Conservation (phyloP, 92 coral and sea anemone species). For the Virgularia gustaviana region DNA sequence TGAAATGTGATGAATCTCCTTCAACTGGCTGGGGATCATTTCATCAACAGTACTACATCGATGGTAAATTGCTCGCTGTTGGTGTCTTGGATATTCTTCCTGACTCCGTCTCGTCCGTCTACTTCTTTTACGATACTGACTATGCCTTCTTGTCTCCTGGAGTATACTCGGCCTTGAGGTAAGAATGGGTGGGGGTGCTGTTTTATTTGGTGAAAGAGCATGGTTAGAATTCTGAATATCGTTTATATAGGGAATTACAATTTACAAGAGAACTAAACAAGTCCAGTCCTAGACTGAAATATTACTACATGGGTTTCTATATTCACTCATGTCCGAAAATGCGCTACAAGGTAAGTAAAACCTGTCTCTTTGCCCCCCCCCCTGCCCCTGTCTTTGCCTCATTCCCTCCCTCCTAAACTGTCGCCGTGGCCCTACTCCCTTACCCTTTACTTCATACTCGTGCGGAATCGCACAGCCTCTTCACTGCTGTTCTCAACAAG, state of each 20-base stretch:
- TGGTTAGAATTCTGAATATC: not conserved
- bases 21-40: slow-evolving; percentile 86
- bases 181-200: too few species aligned
- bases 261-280: slow-evolving; percentile 60
- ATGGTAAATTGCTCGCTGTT: slow-evolving; percentile 86
- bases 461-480: too few species aligned
- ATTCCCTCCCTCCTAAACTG: too few species aligned
- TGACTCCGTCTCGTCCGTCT: slow-evolving; percentile 73
- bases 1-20: slow-evolving; percentile 57
- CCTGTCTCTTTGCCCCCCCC: not conserved
- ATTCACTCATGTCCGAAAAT: slow-evolving; percentile 90
- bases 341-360: slow-evolving; percentile 65
- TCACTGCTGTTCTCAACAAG: too few species aligned
- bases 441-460: too few species aligned
- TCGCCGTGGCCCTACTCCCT: too few species aligned
- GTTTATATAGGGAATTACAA: slow-evolving; percentile 75
- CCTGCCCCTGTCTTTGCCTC: too few species aligned
- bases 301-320: slow-evolving; percentile 93
- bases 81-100: slow-evolving; percentile 93
- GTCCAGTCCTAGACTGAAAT: slow-evolving; percentile 45
- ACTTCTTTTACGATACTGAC: slow-evolving; percentile 80
- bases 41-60: slow-evolving; percentile 83
- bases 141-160: slow-evolving; percentile 79
- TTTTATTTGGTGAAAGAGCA: too few species aligned
- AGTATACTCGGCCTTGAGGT: slow-evolving; percentile 81